phyloP scores from a whole-genome alignment of 92 coral and sea anemone genomes.

The Siderastrea radians region DNA sequence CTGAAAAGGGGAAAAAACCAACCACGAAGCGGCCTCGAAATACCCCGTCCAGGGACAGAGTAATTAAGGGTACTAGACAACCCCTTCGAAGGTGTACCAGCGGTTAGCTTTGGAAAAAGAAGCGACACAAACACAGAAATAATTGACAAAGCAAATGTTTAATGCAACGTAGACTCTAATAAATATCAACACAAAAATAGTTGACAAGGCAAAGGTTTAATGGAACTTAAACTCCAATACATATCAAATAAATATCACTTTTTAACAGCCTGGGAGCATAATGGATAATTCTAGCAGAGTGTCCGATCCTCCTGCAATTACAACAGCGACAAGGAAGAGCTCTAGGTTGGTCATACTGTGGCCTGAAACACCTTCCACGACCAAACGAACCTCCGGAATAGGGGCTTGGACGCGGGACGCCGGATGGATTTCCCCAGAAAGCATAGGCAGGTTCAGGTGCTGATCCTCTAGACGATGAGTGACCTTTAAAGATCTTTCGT shows the following conservation, averaged over 20 bases:
- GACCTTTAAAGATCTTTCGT: no score
- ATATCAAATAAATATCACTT: background rate
- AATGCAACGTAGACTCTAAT: background rate
- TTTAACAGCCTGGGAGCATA: background rate
- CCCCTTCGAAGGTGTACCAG: background rate
- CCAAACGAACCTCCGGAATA: background rate
- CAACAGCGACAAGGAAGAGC: slow-evolving; percentile 12
- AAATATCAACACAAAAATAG: background rate
- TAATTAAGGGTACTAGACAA: background rate
- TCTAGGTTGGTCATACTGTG: background rate
- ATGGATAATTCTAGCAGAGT: background rate
- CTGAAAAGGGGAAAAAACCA: no score
- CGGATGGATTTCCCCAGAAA: slow-evolving; percentile 1
- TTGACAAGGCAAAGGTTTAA: background rate
- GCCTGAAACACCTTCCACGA: background rate
- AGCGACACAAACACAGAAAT: slow-evolving; percentile 18
- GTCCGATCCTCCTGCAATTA: slow-evolving; percentile 14
- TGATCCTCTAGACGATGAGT: no score
- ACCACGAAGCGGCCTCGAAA: no score
- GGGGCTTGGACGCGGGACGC: slow-evolving; percentile 13
- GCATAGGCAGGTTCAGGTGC: no score
- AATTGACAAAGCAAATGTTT: slow-evolving; percentile 4
- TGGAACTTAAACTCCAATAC: background rate
- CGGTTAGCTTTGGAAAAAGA: slow-evolving; percentile 12
- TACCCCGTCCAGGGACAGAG: no score